Percentiles rank a stretch among this genome's conserved stretches.
These are phyloP conservation scores for Trigoniulus corallinus DNA, from an alignment of 1,140 invertebrate genomes.

Conservation along the genomic window DNA sequence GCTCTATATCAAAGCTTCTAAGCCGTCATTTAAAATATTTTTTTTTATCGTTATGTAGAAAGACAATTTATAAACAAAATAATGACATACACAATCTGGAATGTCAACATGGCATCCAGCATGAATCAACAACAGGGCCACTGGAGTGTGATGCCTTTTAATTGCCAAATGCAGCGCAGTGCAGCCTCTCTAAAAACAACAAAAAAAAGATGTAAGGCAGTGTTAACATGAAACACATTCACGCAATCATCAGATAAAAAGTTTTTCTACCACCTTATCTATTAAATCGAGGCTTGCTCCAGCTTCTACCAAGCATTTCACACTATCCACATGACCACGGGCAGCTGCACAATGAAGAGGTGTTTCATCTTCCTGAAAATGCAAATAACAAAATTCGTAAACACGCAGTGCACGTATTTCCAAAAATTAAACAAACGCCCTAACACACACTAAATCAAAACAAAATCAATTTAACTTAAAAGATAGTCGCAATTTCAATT, in stretches of 20 bases:
- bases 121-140: conserved; percentile 44
- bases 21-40: too few species aligned
- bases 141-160: conserved; percentile 34
- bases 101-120: conserved; percentile 51
- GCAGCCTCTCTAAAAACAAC: conserved; percentile 26
- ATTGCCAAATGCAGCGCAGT: conserved; percentile 46
- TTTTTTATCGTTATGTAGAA: too few species aligned
- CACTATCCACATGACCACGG: conserved; percentile 38
- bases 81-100: conserved; percentile 39
- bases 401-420: not conserved
- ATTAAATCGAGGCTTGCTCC: conserved; percentile 38
- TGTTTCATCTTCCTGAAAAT: conserved; percentile 38
- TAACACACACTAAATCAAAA: too few species aligned
- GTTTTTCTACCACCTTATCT: too few species aligned
- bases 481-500: too few species aligned
- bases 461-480: too few species aligned
- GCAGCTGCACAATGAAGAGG: conserved; percentile 36
- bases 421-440: not conserved
- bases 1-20: too few species aligned
- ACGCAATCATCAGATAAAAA: conserved; percentile 1
- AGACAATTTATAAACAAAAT: not conserved
- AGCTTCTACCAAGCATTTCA: conserved; percentile 38
- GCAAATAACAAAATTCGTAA: too few species aligned
- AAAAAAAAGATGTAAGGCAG: not conserved
- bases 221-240: not conserved